phyloP scores from a whole-genome alignment of 2,888 invertebrate genomes.

The Callyntrura sp. region DNA sequence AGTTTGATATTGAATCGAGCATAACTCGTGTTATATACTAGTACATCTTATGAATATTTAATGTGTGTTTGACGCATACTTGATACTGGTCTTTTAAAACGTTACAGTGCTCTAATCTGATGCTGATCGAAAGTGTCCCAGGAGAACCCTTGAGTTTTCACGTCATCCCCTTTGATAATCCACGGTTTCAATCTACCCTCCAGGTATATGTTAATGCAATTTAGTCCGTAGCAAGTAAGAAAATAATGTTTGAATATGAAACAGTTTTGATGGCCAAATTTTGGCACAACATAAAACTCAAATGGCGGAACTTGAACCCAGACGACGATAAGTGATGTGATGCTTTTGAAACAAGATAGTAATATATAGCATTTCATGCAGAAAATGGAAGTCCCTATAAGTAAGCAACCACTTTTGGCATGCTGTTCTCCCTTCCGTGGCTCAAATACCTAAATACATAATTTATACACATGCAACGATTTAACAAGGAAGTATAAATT shows the following conservation, averaged over 20 bases:
- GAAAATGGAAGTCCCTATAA: slow-evolving; percentile 9
- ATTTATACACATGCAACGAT: slow-evolving; percentile 51
- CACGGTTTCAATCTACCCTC: slow-evolving; percentile 95
- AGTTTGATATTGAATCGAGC: slow-evolving; percentile 27
- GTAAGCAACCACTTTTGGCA: neutral
- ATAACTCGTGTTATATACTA: too few relatives aligned
- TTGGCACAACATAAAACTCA: too few relatives aligned
- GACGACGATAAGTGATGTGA: too few relatives aligned
- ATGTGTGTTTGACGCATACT: slow-evolving; percentile 17
- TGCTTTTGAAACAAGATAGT: neutral
- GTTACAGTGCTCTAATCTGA: slow-evolving; percentile 96
- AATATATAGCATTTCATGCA: neutral
- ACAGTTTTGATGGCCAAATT: neutral
- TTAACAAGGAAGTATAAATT: slow-evolving; percentile 46
- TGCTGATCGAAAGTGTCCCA: slow-evolving; percentile 97
- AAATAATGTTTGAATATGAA: too few relatives aligned
- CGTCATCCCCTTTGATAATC: slow-evolving; percentile 98
- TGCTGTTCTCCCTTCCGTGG: slow-evolving; percentile 33
- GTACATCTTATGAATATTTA: slow-evolving; percentile 16
- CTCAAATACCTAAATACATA: slow-evolving; percentile 76
- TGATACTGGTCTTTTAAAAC: slow-evolving; percentile 56
- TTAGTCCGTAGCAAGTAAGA: neutral
- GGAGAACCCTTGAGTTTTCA: slow-evolving; percentile 98
- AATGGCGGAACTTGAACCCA: slow-evolving; percentile 26
- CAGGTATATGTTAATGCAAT: slow-evolving; percentile 87